Percentiles rank a stretch among this genome's conserved stretches.
Conservation (phyloP, 2,888 invertebrate genomes). For the Macaria liturata region DNA sequence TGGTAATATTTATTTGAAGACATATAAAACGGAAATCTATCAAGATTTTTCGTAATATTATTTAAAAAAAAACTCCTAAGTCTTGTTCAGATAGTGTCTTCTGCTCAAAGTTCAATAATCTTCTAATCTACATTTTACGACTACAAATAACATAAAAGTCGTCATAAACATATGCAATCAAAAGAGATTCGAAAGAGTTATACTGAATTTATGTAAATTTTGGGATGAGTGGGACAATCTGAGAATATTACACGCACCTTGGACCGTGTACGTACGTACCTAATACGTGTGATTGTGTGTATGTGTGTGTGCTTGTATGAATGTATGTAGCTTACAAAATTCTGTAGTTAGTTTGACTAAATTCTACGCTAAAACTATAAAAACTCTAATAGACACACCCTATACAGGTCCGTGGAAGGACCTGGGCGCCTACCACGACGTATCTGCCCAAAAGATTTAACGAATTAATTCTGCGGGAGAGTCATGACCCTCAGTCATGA, state of each 20-base stretch:
- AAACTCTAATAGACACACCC: too few relatives aligned
- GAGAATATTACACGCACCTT: not conserved
- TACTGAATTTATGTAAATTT: constrained; percentile 25
- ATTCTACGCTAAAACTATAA: too few relatives aligned
- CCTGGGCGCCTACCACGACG: too few relatives aligned
- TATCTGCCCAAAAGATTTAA: too few relatives aligned
- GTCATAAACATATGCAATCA: constrained; percentile 21
- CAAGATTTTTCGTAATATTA: constrained; percentile 1
- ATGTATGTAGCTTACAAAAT: too few relatives aligned
- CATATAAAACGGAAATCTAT: constrained; percentile 5
- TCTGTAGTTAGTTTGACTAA: too few relatives aligned
- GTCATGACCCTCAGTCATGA: too few relatives aligned
- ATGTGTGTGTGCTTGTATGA: too few relatives aligned
- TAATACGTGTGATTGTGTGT: too few relatives aligned
- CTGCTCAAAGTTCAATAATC: constrained; percentile 19
- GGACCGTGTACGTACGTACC: too few relatives aligned
- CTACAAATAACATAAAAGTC: constrained; percentile 18
- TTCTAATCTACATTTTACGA: constrained; percentile 22
- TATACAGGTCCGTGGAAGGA: too few relatives aligned
- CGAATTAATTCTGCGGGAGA: too few relatives aligned
- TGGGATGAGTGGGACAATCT: constrained; percentile 8
- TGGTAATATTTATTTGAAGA: constrained; percentile 10
- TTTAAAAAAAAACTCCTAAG: not conserved
- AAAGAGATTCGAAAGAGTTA: constrained; percentile 18
- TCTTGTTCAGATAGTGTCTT: constrained; percentile 7